Percentiles rank a stretch among this genome's conserved stretches.
Evolutionary conservation across 2,888 invertebrate genomes (phyloP).

Genomic region (Dascillus cervinus): DNA sequence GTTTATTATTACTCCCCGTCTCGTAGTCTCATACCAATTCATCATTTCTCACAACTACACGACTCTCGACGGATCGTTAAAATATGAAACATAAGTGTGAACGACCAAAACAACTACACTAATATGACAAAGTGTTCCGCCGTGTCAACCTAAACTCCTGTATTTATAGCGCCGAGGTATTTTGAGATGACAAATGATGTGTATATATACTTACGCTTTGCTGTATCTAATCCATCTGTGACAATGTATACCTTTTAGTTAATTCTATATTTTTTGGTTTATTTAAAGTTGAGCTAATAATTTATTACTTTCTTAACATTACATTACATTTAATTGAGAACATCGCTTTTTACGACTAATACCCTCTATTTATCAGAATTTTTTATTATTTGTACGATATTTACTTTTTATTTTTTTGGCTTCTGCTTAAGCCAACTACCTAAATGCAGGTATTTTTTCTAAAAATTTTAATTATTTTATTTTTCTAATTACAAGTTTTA

Average conservation of each 20-base stretch:
- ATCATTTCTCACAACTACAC: slow-evolving; percentile 27
- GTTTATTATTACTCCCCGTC: slow-evolving; percentile 30
- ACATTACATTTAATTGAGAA: too few relatives aligned
- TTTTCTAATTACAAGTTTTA: too few relatives aligned
- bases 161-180: slow-evolving; percentile 31
- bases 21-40: slow-evolving; percentile 26
- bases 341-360: too few relatives aligned
- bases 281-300: too few relatives aligned
- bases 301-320: too few relatives aligned
- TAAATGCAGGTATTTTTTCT: too few relatives aligned
- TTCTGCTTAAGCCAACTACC: too few relatives aligned
- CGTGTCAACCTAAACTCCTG: slow-evolving; percentile 18
- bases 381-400: too few relatives aligned
- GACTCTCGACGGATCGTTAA: slow-evolving; percentile 32
- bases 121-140: slow-evolving; percentile 33
- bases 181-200: slow-evolving; percentile 33
- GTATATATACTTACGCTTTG: slow-evolving; percentile 24
- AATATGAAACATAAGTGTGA: slow-evolving; percentile 37
- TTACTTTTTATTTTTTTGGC: too few relatives aligned
- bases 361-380: too few relatives aligned
- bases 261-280: too few relatives aligned
- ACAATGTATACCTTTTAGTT: slow-evolving; percentile 19
- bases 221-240: slow-evolving; percentile 31
- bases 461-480: too few relatives aligned
- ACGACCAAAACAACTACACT: slow-evolving; percentile 28